phyloP scores from a whole-genome alignment of 2,113 vertebrate species.

The Etia nguti region DNA sequence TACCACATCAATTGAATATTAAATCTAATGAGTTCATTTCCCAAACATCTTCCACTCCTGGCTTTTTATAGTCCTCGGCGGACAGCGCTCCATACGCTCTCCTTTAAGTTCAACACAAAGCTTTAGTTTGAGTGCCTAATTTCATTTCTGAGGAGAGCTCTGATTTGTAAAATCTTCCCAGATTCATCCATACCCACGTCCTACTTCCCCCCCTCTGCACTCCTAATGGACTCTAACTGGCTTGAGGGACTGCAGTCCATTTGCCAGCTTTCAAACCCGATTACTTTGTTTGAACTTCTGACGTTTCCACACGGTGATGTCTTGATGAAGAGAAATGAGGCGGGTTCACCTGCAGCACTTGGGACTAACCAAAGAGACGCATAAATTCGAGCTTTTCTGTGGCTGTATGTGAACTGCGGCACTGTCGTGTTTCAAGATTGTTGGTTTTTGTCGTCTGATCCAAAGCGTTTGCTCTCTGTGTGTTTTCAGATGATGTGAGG shows the following conservation, averaged over 20 bases:
- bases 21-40: not conserved
- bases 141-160: not conserved
- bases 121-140: not conserved
- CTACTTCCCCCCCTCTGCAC: not conserved
- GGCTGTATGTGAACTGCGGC: not conserved
- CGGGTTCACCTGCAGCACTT: not conserved
- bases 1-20: not conserved
- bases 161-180: not conserved
- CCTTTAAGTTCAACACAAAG: not conserved
- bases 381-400: not conserved
- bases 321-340: slow-evolving; percentile 20
- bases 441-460: not conserved
- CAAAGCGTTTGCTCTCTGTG: not conserved
- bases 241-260: slow-evolving; percentile 10
- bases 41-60: not conserved
- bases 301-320: not conserved
- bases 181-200: not conserved
- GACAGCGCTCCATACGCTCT: not conserved
- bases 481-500: slow-evolving; percentile 68
- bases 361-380: not conserved
- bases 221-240: slow-evolving; percentile 26
- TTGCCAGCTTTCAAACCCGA: slow-evolving; percentile 31
- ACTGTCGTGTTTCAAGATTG: not conserved
- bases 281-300: not conserved
- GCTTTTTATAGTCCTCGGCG: not conserved